Conservation (phyloP, 2,888 invertebrate species). For the Clepsis dumicolana region DNA sequence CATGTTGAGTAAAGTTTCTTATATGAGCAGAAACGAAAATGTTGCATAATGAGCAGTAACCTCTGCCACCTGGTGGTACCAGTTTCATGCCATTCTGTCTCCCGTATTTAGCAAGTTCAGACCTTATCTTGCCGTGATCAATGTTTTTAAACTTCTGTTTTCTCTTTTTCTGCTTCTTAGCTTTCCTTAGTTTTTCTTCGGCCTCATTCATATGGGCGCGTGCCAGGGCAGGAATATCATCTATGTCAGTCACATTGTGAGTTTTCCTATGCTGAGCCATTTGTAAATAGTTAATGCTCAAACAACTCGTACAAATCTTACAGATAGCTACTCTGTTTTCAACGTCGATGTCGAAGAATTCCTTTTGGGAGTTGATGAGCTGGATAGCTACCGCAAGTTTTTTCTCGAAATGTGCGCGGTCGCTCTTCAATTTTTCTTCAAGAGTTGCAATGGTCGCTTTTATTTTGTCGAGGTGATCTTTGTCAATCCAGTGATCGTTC, state of each 20-base stretch:
- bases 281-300: constrained; percentile 48
- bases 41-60: constrained; percentile 65
- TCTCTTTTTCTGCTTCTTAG: background rate
- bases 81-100: constrained; percentile 61
- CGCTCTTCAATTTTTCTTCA: constrained; percentile 34
- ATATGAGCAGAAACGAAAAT: constrained; percentile 57
- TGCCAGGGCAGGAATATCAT: constrained; percentile 20
- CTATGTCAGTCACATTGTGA: constrained; percentile 44
- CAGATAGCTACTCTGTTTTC: constrained; percentile 55
- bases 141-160: constrained; percentile 1
- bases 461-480: constrained; percentile 23
- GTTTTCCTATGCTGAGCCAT: constrained; percentile 53
- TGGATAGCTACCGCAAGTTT: constrained; percentile 46
- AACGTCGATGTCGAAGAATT: constrained; percentile 55
- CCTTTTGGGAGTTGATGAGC: constrained; percentile 50
- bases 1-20: constrained; percentile 58
- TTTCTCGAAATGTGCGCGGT: constrained; percentile 27
- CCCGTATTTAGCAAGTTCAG: constrained; percentile 60
- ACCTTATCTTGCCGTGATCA: constrained; percentile 62
- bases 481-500: constrained; percentile 49
- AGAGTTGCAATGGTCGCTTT: constrained; percentile 4
- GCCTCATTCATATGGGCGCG: constrained; percentile 16
- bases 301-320: constrained; percentile 54
- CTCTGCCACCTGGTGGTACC: constrained; percentile 62
- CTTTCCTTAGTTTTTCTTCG: constrained; percentile 16